Conservation (phyloP, 2,797 vertebrate species). For the Notolepis coatsorum region DNA sequence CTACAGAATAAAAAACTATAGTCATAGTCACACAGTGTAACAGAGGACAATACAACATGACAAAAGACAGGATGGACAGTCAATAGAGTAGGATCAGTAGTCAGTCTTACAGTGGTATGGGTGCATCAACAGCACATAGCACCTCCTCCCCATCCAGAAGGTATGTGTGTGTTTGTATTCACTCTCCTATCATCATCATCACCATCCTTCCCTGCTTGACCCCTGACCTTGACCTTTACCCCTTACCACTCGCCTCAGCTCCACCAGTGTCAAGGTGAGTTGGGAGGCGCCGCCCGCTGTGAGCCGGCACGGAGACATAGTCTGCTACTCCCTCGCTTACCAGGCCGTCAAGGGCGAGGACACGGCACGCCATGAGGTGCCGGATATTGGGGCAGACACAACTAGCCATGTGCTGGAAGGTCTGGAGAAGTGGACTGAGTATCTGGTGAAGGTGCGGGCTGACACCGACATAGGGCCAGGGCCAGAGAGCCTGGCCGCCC, state of each 20-base stretch:
- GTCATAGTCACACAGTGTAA: no score
- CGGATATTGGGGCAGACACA: conserved; percentile 83
- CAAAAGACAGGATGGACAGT: no score
- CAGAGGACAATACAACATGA: no score
- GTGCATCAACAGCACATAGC: background rate
- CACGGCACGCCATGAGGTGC: conserved; percentile 85
- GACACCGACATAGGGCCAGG: conserved; percentile 92
- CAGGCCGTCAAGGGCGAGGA: conserved; percentile 89
- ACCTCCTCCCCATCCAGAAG: conserved; percentile 25
- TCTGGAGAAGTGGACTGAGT: conserved; percentile 96
- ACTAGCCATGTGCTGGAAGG: conserved; percentile 90
- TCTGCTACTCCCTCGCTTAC: conserved; percentile 91
- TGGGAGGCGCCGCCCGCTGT: conserved; percentile 92
- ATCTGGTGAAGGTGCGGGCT: conserved; percentile 93
- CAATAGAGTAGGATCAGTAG: no score
- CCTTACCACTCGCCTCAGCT: no score
- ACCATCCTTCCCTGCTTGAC: conserved; percentile 74
- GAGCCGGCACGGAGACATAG: conserved; percentile 90
- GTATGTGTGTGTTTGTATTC: conserved; percentile 64
- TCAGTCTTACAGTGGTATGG: no score
- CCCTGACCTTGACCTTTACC: conserved; percentile 77
- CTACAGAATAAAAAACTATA: no score
- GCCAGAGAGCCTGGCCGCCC: conserved; percentile 87
- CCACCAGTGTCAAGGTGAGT: conserved; percentile 94
- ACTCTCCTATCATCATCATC: conserved; percentile 69